phyloP scores from a whole-genome alignment of 2,888 invertebrate genomes.

The Entomobrya multifasciata region DNA sequence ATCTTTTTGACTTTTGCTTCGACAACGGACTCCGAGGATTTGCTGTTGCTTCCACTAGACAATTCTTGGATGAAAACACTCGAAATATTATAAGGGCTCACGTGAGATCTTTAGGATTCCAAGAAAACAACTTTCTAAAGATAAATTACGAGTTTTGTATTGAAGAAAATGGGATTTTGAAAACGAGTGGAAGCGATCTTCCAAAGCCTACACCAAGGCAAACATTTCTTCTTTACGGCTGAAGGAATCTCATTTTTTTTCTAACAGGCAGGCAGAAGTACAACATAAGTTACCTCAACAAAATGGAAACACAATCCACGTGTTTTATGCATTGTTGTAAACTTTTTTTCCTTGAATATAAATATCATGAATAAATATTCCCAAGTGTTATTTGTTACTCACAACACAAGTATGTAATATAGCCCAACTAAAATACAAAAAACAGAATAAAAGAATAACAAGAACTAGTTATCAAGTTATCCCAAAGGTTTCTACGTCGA shows the following conservation, averaged over 20 bases:
- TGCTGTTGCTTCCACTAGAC: slow-evolving; percentile 36
- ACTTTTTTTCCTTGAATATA: too few species aligned
- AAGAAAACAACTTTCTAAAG: slow-evolving; percentile 64
- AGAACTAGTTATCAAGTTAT: too few species aligned
- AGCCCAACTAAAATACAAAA: too few species aligned
- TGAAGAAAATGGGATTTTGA: slow-evolving; percentile 58
- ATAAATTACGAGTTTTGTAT: slow-evolving; percentile 59
- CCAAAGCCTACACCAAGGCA: slow-evolving; percentile 48
- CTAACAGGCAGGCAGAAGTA: background rate
- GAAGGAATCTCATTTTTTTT: background rate
- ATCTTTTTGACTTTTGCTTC: slow-evolving; percentile 63
- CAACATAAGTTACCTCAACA: background rate
- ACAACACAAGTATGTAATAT: too few species aligned
- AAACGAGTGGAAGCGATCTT: slow-evolving; percentile 47
- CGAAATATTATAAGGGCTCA: slow-evolving; percentile 51
- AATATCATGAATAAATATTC: too few species aligned
- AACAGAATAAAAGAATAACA: too few species aligned
- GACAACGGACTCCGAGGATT: slow-evolving; percentile 62
- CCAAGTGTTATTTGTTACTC: too few species aligned
- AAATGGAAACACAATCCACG: background rate
- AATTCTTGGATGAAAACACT: slow-evolving; percentile 46
- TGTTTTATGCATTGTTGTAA: background rate
- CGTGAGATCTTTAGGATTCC: slow-evolving; percentile 57
- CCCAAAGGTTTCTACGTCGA: too few species aligned
- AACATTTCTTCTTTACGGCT: slow-evolving; percentile 9